Base-by-base conservation (phyloP, 2,113 vertebrate genomes). In the Nothobranchius furzeri region DNA sequence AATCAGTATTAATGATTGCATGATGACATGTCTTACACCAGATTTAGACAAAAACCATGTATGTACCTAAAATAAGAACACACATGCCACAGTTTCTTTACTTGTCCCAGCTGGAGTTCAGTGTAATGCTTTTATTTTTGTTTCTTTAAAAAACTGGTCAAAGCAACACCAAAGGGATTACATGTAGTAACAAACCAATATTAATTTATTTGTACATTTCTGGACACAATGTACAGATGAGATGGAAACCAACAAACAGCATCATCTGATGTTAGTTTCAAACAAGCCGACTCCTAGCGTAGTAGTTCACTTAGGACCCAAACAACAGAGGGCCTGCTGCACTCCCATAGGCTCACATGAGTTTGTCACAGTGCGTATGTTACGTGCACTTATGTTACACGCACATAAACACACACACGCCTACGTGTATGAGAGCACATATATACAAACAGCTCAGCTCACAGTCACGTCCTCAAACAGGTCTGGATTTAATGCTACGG, bases 1-100 rank as follows among this genome's bases (percentile, higher is more conserved):
- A 96, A 96, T 96, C 94, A 94, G 85, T 94, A 94, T 94, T 95
- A 96, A 94, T 95, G 93, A 93, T 93, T 92, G 92, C 91, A 94
- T 91, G 88, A 94, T 93, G 93, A 94, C 95, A 94, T 9, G 87
- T 90, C 81, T 85, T 91, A 92, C 81, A 91, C 86, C 84, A 90
- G 90, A 77, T 79, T 79, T 35, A 72, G 49, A 87, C 53, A 60
- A 73, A 64, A 35, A 72, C 73, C 45, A 73, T 63, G 64, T 20
- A 20, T 20, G 20, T 20, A 20, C 20, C 20, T 20, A 20, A 73
- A 79, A 76, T 45, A 51, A 73, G n/a, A 68, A 58, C 66, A 68
- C 79, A 73, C 63, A 63, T 55, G 52, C 47, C n/a, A 63, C 67
- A 68, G 60, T 55, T 79, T 47, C 64, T 12, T 61, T 83, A 30